Conservation (phyloP, 2,113 vertebrate genomes). For the Cichladusa arquata region DNA sequence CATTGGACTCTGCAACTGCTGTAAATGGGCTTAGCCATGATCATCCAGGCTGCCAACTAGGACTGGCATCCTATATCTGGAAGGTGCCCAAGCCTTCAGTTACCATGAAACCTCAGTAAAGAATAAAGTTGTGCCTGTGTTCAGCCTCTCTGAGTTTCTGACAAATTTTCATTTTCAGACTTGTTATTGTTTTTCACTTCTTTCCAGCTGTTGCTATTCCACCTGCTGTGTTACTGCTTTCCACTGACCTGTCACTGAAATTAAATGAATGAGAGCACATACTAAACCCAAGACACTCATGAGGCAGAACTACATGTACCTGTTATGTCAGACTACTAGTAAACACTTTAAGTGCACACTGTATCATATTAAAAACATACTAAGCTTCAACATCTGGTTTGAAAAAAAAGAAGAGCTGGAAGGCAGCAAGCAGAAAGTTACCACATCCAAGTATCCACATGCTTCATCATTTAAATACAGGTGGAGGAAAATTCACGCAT, state of each 20-base stretch:
- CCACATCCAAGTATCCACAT: neutral
- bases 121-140: neutral
- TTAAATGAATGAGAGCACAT: neutral
- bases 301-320: neutral
- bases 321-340: neutral
- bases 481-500: neutral
- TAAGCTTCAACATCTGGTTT: constrained; percentile 2
- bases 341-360: neutral
- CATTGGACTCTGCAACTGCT: constrained; percentile 17
- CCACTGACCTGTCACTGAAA: neutral
- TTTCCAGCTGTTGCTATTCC: neutral
- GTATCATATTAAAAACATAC: neutral
- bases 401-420: neutral
- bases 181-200: neutral
- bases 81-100: neutral
- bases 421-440: neutral
- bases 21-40: neutral
- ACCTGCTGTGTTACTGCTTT: neutral
- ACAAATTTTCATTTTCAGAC: neutral
- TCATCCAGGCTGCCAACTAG: neutral
- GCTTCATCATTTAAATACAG: neutral
- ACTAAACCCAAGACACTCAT: neutral
- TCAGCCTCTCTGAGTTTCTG: neutral
- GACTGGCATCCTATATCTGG: neutral
- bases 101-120: neutral